Base-by-base conservation (phyloP, 1,140 invertebrate species). In the Cryptotermes secundus region DNA sequence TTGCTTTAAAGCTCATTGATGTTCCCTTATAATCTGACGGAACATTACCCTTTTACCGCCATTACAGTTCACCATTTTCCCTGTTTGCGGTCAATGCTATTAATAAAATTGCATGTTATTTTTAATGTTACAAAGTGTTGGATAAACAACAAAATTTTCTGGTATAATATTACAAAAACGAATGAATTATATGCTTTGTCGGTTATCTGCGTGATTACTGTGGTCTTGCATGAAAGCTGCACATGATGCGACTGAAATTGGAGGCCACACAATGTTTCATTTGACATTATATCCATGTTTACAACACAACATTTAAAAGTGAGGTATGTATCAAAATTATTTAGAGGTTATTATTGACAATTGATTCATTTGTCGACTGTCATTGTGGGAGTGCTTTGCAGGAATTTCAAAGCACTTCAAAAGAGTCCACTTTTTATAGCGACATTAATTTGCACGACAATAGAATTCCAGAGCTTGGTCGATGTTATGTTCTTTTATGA, bases 121-220 rank as follows among this genome's bases (percentile, higher is more conserved):
- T 72, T n/a, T 72, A n/a, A 72, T 72, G 26, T n/a, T 72, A 31
- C 31, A 72, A n/a, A 72, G n/a, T 72, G 26, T 72, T 72, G 59
- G n/a, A 72, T n/a, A 26, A 72, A 72, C 59, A 72, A 72, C 59
- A 3, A 14, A 72, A 7, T 72, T 72, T 72, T 72, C n/a, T 72
- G 26, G 59, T 72, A 14, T 31, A 72, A 31, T 72, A 72, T 72
- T 72, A 16, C 26, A 22, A 72, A 72, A 72, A 72, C 59, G 59
- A 72, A 72, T 72, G 59, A 31, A 72, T 72, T 72, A 59, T 59
- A 59, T 7, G 53, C 53, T 59, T 59, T 59, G 53, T 59, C 53
- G 53, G 53, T 59, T n/a, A 59, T 59, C 2, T 59, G 12, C 24
- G 16, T 59, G 53, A 16, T 59, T 59, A 72, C 31, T 72, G 59